Conservation (phyloP, 2,888 invertebrate species). For the Tachina fera region DNA sequence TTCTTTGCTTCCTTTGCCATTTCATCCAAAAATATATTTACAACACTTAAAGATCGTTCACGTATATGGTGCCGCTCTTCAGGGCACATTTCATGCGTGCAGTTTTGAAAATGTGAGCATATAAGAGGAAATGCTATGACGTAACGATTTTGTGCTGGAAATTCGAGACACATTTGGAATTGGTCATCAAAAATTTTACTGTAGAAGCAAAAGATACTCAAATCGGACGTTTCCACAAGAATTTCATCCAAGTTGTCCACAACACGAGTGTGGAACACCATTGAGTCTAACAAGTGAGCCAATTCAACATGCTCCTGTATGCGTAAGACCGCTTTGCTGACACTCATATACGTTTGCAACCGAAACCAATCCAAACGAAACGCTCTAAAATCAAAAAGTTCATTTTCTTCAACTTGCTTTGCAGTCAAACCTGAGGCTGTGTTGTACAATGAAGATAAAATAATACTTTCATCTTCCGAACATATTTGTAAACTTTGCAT, state of each 20-base stretch:
- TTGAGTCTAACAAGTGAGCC: constrained; percentile 95
- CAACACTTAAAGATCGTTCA: constrained; percentile 96
- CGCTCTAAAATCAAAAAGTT: constrained; percentile 97
- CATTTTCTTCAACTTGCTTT: constrained; percentile 98
- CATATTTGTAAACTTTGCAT: constrained; percentile 92
- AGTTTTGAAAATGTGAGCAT: constrained; percentile 98
- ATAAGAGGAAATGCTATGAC: constrained; percentile 99
- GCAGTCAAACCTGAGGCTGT: constrained; percentile 93
- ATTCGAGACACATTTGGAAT: constrained; percentile 99
- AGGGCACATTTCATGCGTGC: constrained; percentile 98
- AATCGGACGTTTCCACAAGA: constrained; percentile 97
- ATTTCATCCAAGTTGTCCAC: constrained; percentile 99
- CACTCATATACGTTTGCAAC: constrained; percentile 96
- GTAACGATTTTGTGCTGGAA: constrained; percentile 98
- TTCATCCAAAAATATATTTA: constrained; percentile 98
- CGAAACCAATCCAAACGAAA: constrained; percentile 98
- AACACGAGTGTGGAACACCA: constrained; percentile 98
- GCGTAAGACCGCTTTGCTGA: constrained; percentile 90
- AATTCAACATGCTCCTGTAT: constrained; percentile 93
- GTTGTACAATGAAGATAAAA: constrained; percentile 95
- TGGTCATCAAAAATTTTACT: constrained; percentile 98
- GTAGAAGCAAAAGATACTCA: constrained; percentile 99
- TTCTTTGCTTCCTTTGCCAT: constrained; percentile 99
- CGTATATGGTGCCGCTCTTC: constrained; percentile 99
- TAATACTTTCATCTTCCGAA: constrained; percentile 97